phyloP scores from a whole-genome alignment of 53 echinoderm and acorn worm species.

The Stichopus horrens region DNA sequence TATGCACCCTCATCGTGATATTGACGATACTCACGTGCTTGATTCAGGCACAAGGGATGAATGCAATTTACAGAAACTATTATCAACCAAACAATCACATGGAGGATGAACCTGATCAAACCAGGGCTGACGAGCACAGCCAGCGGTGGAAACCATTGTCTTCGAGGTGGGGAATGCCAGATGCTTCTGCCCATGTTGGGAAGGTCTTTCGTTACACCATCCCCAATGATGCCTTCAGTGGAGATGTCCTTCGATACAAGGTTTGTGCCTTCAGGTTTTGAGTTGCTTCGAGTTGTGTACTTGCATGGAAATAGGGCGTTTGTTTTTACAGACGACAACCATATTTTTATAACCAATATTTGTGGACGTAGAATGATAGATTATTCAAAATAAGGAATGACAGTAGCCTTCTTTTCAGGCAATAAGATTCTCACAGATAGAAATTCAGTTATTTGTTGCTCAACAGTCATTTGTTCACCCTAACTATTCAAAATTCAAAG shows the following conservation, averaged over 20 bases:
- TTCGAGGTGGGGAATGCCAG: slow-evolving; percentile 76
- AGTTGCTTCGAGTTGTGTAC: too few relatives aligned
- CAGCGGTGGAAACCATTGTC: slow-evolving; percentile 75
- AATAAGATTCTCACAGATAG: too few relatives aligned
- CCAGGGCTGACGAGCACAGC: background rate
- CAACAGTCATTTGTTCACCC: too few relatives aligned
- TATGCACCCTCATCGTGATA: background rate
- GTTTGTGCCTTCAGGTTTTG: slow-evolving; percentile 50
- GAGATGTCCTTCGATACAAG: slow-evolving; percentile 83
- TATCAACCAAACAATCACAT: slow-evolving; percentile 26
- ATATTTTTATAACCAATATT: too few relatives aligned
- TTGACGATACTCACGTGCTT: slow-evolving; percentile 19
- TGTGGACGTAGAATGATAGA: too few relatives aligned
- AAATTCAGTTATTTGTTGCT: too few relatives aligned
- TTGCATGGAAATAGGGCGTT: too few relatives aligned
- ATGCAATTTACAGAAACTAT: slow-evolving; percentile 47
- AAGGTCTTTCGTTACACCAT: slow-evolving; percentile 86
- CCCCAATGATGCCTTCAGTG: slow-evolving; percentile 87
- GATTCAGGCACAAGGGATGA: slow-evolving; percentile 29
- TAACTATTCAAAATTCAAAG: too few relatives aligned
- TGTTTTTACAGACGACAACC: too few relatives aligned
- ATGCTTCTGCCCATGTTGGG: slow-evolving; percentile 81
- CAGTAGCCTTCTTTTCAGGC: too few relatives aligned
- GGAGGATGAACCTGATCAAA: background rate
- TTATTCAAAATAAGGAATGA: too few relatives aligned